Evolutionary conservation across 2,113 vertebrate species (phyloP).

Genomic region (Chionomys nivalis): DNA sequence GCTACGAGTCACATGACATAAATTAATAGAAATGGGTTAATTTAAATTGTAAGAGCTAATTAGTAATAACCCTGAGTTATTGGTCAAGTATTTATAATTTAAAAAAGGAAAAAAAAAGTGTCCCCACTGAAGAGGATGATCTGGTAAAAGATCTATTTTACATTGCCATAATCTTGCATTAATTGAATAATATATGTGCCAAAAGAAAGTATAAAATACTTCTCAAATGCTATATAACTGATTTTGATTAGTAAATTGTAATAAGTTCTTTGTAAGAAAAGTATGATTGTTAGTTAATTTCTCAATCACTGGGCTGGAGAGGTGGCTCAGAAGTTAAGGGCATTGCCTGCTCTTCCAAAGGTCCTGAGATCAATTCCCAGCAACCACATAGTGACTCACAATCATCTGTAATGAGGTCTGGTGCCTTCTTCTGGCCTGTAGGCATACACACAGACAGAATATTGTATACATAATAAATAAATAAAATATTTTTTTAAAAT

Average conservation of each 20-base stretch:
- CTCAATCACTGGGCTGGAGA: not conserved
- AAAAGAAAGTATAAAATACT: slow-evolving; percentile 1
- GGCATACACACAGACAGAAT: too few species aligned
- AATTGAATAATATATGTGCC: not conserved
- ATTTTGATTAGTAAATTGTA: slow-evolving; percentile 19
- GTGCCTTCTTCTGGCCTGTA: too few species aligned
- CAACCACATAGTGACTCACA: too few species aligned
- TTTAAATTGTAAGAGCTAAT: not conserved
- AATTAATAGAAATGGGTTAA: not conserved
- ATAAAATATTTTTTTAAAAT: too few species aligned
- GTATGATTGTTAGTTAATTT: not conserved
- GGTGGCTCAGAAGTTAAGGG: too few species aligned
- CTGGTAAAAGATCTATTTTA: not conserved
- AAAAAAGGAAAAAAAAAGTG: too few species aligned
- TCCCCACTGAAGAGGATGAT: not conserved
- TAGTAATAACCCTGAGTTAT: not conserved
- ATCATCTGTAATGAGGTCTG: too few species aligned
- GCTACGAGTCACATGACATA: not conserved
- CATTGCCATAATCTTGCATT: not conserved
- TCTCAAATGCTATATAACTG: not conserved
- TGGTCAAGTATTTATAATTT: not conserved
- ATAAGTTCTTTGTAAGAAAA: not conserved
- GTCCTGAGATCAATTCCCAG: too few species aligned
- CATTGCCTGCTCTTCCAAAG: too few species aligned
- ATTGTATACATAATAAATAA: too few species aligned